Conservation (phyloP, 2,888 invertebrate species). For the Caenorhabditis doughertyi region DNA sequence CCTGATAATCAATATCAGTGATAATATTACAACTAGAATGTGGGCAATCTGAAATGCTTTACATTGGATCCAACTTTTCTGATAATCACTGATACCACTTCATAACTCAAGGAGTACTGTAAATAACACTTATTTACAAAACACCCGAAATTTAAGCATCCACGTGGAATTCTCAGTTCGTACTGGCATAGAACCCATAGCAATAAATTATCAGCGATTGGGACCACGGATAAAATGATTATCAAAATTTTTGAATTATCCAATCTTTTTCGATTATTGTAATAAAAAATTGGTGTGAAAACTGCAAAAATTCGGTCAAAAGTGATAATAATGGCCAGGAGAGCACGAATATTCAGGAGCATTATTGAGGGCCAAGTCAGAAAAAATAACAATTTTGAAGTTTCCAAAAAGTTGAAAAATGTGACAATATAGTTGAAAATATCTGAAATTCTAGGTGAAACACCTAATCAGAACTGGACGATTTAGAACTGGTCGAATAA, state of each 20-base stretch:
- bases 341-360: neutral
- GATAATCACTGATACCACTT: neutral
- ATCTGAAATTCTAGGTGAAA: no score
- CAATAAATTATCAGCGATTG: no score
- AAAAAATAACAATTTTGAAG: neutral
- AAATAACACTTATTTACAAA: neutral
- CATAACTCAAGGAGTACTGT: neutral
- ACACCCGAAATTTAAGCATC: neutral
- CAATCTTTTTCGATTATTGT: neutral
- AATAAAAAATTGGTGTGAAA: neutral
- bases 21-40: no score
- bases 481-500: no score
- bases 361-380: neutral
- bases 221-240: neutral
- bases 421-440: no score
- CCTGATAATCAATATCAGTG: no score
- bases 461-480: no score
- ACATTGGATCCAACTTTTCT: no score
- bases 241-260: neutral
- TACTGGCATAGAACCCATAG: no score
- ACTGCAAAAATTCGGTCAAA: conserved; percentile 4
- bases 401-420: neutral
- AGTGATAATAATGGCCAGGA: neutral
- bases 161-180: no score
- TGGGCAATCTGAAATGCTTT: no score